phyloP scores from a whole-genome alignment of 2,113 vertebrate species.

The Diphyllodes magnificus region DNA sequence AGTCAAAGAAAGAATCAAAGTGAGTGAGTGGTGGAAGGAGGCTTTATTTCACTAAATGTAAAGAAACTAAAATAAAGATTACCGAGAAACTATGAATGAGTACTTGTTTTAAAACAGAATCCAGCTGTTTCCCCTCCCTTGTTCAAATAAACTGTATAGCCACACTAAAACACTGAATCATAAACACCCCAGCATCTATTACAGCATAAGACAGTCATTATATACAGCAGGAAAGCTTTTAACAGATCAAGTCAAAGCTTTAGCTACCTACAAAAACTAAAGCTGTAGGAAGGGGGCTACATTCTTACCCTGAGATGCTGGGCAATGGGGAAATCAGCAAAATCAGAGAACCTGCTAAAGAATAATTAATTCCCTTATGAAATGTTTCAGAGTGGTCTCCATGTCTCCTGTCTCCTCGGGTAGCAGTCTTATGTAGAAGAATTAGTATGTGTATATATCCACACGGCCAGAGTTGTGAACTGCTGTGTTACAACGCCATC shows the following conservation, averaged over 20 bases:
- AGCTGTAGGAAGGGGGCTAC: constrained; percentile 19
- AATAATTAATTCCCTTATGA: constrained; percentile 5
- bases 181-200: constrained; percentile 3
- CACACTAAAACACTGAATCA: background rate
- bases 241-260: constrained; percentile 34
- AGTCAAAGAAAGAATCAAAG: constrained; percentile 15
- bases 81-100: constrained; percentile 30
- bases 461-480: background rate
- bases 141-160: constrained; percentile 9
- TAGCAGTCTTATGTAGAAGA: background rate
- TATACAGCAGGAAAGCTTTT: constrained; percentile 35
- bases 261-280: constrained; percentile 35
- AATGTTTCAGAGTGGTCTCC: constrained; percentile 32
- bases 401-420: background rate
- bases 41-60: constrained; percentile 57
- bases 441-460: background rate
- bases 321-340: background rate
- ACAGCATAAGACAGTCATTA: constrained; percentile 13
- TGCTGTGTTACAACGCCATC: background rate
- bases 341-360: background rate
- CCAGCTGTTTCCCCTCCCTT: constrained; percentile 47
- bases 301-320: constrained; percentile 42
- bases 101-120: constrained; percentile 65
- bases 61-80: constrained; percentile 60
- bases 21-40: constrained; percentile 12